phyloP scores from a whole-genome alignment of 2,797 vertebrate genomes.

The Mionectes olivaceus region DNA sequence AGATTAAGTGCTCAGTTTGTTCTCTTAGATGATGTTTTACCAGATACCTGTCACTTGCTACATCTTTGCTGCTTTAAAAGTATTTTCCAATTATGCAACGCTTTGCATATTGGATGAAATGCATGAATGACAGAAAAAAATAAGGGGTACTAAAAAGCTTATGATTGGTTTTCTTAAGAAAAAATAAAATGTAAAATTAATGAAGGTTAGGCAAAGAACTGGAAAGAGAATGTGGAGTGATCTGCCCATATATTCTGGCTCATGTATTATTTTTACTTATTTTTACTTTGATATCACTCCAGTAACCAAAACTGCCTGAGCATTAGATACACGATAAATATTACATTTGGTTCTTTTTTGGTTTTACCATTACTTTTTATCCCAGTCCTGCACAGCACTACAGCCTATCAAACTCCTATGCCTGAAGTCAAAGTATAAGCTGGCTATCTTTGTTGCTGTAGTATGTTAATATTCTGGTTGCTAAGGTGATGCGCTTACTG shows the following conservation, averaged over 20 bases:
- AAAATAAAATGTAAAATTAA: constrained; percentile 22
- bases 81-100: neutral
- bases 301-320: neutral
- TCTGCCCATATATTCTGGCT: neutral
- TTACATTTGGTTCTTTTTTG: neutral
- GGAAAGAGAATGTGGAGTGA: neutral
- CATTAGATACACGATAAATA: constrained; percentile 4
- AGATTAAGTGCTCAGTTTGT: neutral
- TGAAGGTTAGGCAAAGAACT: neutral
- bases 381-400: neutral
- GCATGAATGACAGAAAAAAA: neutral
- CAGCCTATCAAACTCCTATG: neutral
- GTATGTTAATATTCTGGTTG: constrained; percentile 34
- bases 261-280: neutral
- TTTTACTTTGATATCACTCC: neutral
- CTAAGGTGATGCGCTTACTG: neutral
- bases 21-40: neutral
- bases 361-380: neutral
- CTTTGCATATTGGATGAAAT: neutral
- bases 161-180: neutral
- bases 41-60: neutral
- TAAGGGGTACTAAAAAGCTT: neutral
- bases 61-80: neutral
- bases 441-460: neutral
- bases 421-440: neutral